Base-by-base conservation (phyloP, 2,888 invertebrate species). In the Plebejus argus region DNA sequence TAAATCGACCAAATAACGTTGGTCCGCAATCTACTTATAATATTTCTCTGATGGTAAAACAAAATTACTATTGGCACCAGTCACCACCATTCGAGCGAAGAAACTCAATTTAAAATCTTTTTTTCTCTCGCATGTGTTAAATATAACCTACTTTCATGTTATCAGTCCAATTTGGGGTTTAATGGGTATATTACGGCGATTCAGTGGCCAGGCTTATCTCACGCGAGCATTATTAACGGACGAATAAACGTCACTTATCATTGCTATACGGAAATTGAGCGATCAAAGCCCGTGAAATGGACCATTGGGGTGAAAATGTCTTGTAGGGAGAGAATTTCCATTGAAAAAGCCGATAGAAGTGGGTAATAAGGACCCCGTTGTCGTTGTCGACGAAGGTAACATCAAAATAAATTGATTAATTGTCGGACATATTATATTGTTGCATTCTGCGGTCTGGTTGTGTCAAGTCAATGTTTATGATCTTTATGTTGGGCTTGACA, bases 151-250 rank as follows among this genome's bases (percentile, higher is more conserved):
- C 35, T 74, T 74, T 53, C 45, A 18, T 53, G 18, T 72, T 39
- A 72, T 74, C 74, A 74, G 12, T 74, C 39, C 35, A 39, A 53
- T 74, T 74, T 49, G 74, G 74, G 18, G 49, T 49, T 53, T 49
- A 74, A 35, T 39, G 45, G 23, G 20, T 53, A 74, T 7, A 28
- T 74, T 23, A 39, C 28, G 23, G 23, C 61, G 66, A 33, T 33
- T 66, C 66, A 66, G 28, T 66, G 66, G 66, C 66, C 28, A 61
- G 10, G 53, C 49, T 74, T 53, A 74, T 74, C 74, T 28, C 74
- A 74, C 74, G 74, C 74, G 18, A 74, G 53, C 74, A 28, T 74
- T 74, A 74, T 23, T 74, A 74, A 74, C 53, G 74, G 23, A 23
- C 53, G 53, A 49, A 49, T 28, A 74, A 39, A 8, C 39, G 33